These are phyloP conservation scores for Pica pica DNA, from an alignment of 2,113 vertebrate genomes.

Conservation along the genomic window DNA sequence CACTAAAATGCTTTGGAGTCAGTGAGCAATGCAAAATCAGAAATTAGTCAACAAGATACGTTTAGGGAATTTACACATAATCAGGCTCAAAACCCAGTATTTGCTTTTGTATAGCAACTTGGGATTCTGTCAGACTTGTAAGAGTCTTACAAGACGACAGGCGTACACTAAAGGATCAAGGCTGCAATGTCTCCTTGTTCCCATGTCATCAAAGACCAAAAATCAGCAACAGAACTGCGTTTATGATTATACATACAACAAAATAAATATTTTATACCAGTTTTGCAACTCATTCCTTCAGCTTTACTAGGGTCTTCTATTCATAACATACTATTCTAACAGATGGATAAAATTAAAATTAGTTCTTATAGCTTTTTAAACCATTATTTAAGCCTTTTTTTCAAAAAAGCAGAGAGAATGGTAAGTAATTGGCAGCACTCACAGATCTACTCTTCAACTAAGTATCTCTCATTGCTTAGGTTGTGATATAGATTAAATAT, in stretches of 20 bases:
- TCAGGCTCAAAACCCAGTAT: not conserved
- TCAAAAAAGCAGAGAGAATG: not conserved
- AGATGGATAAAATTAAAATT: not conserved
- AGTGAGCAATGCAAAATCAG: not conserved
- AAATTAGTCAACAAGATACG: not conserved
- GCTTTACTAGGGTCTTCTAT: not conserved
- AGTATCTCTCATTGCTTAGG: not conserved
- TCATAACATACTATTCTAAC: not conserved
- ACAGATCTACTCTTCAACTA: not conserved
- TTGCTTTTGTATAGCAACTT: not conserved
- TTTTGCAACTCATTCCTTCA: not conserved
- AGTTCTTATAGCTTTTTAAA: not conserved
- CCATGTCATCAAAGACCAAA: not conserved
- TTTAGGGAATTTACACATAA: not conserved
- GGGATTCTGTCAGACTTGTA: not conserved
- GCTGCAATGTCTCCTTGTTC: not conserved
- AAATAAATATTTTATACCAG: not conserved
- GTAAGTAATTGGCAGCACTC: not conserved
- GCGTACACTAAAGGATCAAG: not conserved
- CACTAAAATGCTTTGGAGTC: not conserved
- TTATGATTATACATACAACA: not conserved
- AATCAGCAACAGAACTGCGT: not conserved
- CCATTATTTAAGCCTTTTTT: not conserved
- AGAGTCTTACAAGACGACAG: not conserved
- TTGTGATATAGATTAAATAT: not conserved